Conservation (phyloP, 2,113 vertebrate species). For the Dipodomys merriami region DNA sequence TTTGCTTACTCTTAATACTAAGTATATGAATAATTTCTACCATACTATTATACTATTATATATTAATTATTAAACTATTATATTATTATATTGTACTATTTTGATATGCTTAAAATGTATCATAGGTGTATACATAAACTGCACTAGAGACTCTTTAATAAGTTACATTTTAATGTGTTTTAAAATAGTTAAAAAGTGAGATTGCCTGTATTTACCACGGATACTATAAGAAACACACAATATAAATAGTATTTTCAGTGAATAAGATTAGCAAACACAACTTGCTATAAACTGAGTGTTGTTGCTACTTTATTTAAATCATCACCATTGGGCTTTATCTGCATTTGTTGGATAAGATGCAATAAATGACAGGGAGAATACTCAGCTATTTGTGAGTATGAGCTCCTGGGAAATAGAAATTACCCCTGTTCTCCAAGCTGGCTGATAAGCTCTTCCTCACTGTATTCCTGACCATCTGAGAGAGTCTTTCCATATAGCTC, state of each 20-base stretch:
- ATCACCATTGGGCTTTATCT: background rate
- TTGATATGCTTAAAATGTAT: background rate
- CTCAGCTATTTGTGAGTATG: background rate
- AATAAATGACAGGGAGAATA: background rate
- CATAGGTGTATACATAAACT: background rate
- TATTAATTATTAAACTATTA: background rate
- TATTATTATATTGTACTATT: background rate
- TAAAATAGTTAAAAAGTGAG: background rate
- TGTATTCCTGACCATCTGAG: background rate
- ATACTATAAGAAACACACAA: background rate
- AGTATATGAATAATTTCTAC: background rate
- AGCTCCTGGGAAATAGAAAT: background rate
- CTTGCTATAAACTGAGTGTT: background rate
- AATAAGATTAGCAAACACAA: constrained; percentile 31
- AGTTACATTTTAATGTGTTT: constrained; percentile 6
- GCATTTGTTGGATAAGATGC: background rate
- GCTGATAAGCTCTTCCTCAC: background rate
- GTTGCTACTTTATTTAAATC: background rate
- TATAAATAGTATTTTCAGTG: background rate
- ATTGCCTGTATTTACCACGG: background rate
- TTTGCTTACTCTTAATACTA: background rate
- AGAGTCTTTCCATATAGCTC: background rate
- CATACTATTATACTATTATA: background rate
- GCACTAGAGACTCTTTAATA: background rate
- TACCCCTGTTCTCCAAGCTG: background rate